Conservation (phyloP, 2,888 invertebrate species). For the Ectemnius lituratus region DNA sequence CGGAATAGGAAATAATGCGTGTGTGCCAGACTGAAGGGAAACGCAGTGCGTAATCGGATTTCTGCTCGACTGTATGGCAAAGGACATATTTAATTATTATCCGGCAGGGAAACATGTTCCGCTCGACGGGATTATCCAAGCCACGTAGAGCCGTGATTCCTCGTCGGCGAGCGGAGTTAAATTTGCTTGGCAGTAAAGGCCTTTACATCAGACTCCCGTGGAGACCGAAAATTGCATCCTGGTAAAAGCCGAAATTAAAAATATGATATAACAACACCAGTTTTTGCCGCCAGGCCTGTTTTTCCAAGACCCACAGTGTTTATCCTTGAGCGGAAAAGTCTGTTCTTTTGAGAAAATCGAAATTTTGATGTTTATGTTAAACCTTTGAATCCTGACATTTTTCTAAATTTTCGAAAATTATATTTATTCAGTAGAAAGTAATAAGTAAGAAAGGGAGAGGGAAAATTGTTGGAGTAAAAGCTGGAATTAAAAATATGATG, state of each 20-base stretch:
- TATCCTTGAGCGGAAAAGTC: too few relatives aligned
- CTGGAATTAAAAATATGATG: too few relatives aligned
- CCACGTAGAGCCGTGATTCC: conserved; percentile 16
- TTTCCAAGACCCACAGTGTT: too few relatives aligned
- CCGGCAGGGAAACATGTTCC: conserved; percentile 20
- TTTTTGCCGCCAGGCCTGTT: too few relatives aligned
- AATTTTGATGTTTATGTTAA: too few relatives aligned
- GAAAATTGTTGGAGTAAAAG: too few relatives aligned
- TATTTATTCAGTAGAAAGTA: too few relatives aligned
- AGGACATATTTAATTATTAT: conserved; percentile 44
- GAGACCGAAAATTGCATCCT: conserved; percentile 15
- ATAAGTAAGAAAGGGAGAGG: too few relatives aligned
- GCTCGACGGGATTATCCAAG: conserved; percentile 16
- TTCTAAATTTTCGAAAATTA: too few relatives aligned
- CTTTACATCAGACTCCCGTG: neutral
- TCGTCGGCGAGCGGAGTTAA: conserved; percentile 3
- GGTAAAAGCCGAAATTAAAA: conserved; percentile 14
- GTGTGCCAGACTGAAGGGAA: conserved; percentile 16
- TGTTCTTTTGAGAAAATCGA: too few relatives aligned
- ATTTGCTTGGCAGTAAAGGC: neutral
- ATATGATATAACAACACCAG: neutral
- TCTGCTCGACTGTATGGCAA: conserved; percentile 7
- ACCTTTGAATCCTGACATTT: too few relatives aligned
- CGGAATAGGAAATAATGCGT: conserved; percentile 26
- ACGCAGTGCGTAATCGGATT: conserved; percentile 40